Conservation (phyloP, 2,113 vertebrate genomes). For the Eptatretus burgeri region DNA sequence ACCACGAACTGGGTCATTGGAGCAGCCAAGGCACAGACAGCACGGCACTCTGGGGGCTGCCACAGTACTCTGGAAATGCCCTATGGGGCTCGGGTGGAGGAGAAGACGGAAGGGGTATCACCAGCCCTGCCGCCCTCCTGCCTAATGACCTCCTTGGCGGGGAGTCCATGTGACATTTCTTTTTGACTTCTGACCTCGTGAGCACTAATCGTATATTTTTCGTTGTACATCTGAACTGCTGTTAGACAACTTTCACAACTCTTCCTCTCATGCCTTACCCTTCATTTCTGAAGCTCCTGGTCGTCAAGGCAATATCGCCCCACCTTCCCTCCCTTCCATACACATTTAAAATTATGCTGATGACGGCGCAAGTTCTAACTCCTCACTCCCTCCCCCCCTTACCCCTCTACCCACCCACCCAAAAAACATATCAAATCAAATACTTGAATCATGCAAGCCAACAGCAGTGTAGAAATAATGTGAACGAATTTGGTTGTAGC, state of each 20-base stretch:
- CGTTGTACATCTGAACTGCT: no score
- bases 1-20: not conserved
- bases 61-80: constrained; percentile 68
- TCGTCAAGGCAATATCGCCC: no score
- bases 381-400: no score
- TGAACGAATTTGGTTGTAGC: constrained; percentile 27
- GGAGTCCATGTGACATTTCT: constrained; percentile 56
- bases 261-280: not conserved
- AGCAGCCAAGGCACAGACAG: constrained; percentile 17
- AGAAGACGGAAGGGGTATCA: constrained; percentile 44
- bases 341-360: no score
- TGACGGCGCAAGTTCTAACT: no score
- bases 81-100: constrained; percentile 61
- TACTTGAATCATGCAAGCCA: constrained; percentile 99
- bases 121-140: constrained; percentile 87
- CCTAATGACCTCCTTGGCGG: constrained; percentile 81
- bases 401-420: not conserved
- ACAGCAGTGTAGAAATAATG: constrained; percentile 51
- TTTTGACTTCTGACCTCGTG: constrained; percentile 46
- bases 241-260: no score
- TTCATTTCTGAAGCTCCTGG: not conserved
- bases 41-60: constrained; percentile 79
- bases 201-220: constrained; percentile 32
- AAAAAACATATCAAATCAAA: constrained; percentile 99
- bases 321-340: no score